A percentile compares a stretch with the other conserved stretches of the same genome.
These are phyloP conservation scores for Antheraea pernyi DNA, from an alignment of 1,140 invertebrate species.

Conservation along the genomic window DNA sequence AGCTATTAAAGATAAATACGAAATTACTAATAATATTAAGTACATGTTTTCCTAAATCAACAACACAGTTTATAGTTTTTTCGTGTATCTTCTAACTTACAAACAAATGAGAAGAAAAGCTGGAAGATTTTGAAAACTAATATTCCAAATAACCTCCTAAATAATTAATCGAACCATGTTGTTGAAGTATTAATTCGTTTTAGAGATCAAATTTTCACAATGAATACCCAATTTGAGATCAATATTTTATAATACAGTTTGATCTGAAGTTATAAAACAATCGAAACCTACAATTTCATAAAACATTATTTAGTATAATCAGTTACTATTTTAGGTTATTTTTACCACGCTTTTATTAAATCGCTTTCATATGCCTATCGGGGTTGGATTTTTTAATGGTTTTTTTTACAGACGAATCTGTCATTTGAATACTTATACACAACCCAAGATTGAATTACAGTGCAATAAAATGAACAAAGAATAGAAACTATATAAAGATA, in stretches of 20 bases:
- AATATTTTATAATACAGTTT: conserved; percentile 13
- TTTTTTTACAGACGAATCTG: too few species aligned
- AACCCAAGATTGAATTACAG: too few species aligned
- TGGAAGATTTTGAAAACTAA: neutral
- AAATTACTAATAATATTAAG: neutral
- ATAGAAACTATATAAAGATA: too few species aligned
- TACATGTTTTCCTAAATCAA: neutral
- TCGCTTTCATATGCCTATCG: too few species aligned
- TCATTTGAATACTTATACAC: too few species aligned
- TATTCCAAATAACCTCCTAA: neutral
- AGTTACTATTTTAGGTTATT: too few species aligned
- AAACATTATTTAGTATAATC: too few species aligned
- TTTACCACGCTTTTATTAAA: too few species aligned
- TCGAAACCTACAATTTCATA: neutral
- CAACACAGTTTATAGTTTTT: neutral
- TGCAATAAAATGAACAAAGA: too few species aligned
- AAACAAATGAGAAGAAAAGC: neutral
- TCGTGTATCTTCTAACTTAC: neutral
- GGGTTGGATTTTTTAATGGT: too few species aligned
- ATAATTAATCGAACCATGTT: neutral
- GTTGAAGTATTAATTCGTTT: conserved; percentile 10
- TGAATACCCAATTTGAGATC: conserved; percentile 65
- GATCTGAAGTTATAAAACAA: neutral
- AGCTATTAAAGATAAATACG: too few species aligned
- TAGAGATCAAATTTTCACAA: conserved; percentile 53